Evolutionary conservation across 2,888 invertebrate genomes (phyloP), one percentile per base, ranked within the genome.

Genomic region (Rotaria sp.): DNA sequence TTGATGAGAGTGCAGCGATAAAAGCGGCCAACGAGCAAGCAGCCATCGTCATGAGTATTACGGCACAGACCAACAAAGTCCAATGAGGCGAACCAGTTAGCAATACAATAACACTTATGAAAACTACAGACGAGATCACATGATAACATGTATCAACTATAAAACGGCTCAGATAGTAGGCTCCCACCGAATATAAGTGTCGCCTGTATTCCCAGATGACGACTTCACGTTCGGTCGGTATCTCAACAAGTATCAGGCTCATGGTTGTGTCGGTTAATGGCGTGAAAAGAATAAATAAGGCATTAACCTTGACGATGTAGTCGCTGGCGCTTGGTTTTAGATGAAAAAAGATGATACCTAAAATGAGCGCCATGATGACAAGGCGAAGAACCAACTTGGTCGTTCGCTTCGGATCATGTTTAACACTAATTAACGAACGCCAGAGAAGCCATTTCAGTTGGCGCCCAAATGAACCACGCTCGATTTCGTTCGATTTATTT

Each of bases 341-440:
- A 30, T 50, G 57, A 24, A 85, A 84, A 67, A 85, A 87, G 41
- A 84, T 45, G 3, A 86, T 21, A 57, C 86, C 75, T 5, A 87
- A 75, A 10, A 87, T 67, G 0, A 86, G 1, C 18, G 55, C 86
- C 15, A 85, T 80, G 26, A 86, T 80, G 89, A 96, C 92, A 38
- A 96, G 95, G 92, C 97, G 96, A 57, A 95, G 90, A 88, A 96
- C 92, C 88, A 96, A 93, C 88, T 96, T 95, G 94, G 94, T 94
- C 87, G 97, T 94, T 45, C 97, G 93, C 90, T 96, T 93, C 0
- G 96, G 96, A 89, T 97, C 96, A 90, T 97, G 95, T 85, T 95
- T 93, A 59, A 95, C 94, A 74, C 95, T 95, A 55, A 96, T 92
- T 94, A 95, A 95, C 21, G 96, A 95, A 85, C 97, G 92, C 95